A percentile compares a stretch with the other conserved stretches of the same genome.
Evolutionary conservation across 2,888 invertebrate species (phyloP).

Genomic region (Steromphala cineraria): DNA sequence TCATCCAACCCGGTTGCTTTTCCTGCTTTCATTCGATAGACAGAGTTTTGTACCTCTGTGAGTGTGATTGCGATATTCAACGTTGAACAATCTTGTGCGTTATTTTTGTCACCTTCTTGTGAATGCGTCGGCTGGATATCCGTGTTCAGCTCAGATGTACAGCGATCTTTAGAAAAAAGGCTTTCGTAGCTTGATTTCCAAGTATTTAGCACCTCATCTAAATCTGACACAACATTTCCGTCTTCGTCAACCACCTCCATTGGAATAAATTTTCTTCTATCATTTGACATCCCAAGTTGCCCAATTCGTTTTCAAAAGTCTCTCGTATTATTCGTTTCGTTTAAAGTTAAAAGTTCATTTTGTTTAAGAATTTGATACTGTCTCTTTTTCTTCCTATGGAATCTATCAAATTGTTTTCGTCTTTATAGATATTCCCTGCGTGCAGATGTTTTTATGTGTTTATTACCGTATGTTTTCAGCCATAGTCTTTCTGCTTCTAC

Average conservation of each 20-base stretch:
- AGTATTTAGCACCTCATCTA: background rate
- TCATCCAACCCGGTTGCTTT: background rate
- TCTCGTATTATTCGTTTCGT: background rate
- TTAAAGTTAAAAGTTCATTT: background rate
- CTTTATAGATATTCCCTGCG: background rate
- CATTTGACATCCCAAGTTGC: conserved; percentile 16
- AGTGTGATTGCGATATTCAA: background rate
- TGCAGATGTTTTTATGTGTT: too few species aligned
- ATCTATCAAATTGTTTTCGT: conserved; percentile 11
- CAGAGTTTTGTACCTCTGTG: background rate
- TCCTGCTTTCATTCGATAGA: background rate
- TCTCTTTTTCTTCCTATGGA: conserved; percentile 2
- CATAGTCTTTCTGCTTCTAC: too few species aligned
- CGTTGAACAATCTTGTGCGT: too few species aligned
- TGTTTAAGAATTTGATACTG: conserved; percentile 5
- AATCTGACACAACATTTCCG: background rate
- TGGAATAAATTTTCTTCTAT: conserved; percentile 7
- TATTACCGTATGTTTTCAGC: too few species aligned
- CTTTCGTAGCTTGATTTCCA: too few species aligned
- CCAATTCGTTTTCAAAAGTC: conserved; percentile 20
- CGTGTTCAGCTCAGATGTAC: too few species aligned
- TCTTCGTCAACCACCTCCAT: conserved; percentile 16
- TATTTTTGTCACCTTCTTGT: too few species aligned
- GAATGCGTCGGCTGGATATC: too few species aligned
- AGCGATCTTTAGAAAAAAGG: too few species aligned